Base-by-base conservation (phyloP, 2,113 vertebrate genomes). In the Rissa tridactyla region DNA sequence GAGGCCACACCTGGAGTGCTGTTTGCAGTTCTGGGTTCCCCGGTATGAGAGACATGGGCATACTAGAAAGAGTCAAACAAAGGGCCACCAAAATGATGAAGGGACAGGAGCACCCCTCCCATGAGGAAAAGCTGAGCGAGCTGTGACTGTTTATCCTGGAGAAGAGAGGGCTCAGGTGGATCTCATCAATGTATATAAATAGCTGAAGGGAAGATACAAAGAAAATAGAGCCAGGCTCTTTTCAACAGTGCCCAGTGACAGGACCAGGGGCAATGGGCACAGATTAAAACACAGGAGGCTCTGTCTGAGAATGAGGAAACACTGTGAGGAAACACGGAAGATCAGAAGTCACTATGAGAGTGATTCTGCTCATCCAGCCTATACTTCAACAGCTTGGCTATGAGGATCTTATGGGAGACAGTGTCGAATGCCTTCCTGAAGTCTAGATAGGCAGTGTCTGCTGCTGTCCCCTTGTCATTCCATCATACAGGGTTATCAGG, bases 1-100 rank as follows among this genome's bases (percentile, higher is more conserved):
- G 47, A 76, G 29, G 18, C 7, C 46, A 55, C 12, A 44, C 13
- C 16, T 80, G 23, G 49, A 29, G 7, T 10, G 5, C 0, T 5
- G 13, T 57, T 16, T 30, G 25, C 4, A 14, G 25, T 42, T 29
- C 46, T 57, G 46, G 29, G 29, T 2, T 77, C 7, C 16, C 6
- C 29, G 42, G 29, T 20, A 47, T 0, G 2, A 40, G 18, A 68
- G 9, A 15, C 25, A n/a, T 1, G 6, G 8, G 25, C 8, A 30
- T 58, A 34, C 10, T 36, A 46, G 34, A 88, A 4, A 42, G 2
- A 25, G 40, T 57, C 52, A 30, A 52, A 11, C 6, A 30, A 55
- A 77, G 7, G 6, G 3, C n/a, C 9, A 57, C 23, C 14, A 55
- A 60, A 23, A 9, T 19, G 10, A 32, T 9, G 26, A 75, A 65